Percentiles rank a stretch among this genome's conserved stretches.
These are phyloP conservation scores for Drosophila nigromelanica DNA, from an alignment of 1,140 invertebrate species.

Conservation along the genomic window DNA sequence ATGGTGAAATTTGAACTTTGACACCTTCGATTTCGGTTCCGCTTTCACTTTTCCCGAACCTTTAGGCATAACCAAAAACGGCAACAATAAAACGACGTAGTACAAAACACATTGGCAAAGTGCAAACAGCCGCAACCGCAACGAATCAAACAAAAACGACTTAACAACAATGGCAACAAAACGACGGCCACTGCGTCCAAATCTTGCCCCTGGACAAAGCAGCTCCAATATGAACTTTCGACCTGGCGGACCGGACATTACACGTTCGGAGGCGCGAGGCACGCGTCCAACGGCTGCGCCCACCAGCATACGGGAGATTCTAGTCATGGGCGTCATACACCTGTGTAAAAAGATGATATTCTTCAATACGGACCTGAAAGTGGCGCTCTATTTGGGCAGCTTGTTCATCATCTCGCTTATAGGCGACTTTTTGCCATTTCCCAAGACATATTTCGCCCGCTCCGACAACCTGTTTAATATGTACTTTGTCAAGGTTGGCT, in stretches of 20 bases:
- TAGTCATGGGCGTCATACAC: constrained; percentile 93
- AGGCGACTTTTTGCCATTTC: constrained; percentile 91
- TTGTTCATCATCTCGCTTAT: constrained; percentile 94
- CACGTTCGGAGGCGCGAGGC: constrained; percentile 67
- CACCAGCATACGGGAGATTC: constrained; percentile 91
- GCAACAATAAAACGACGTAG: constrained; percentile 49
- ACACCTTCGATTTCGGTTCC: constrained; percentile 39
- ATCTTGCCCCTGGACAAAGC: constrained; percentile 15
- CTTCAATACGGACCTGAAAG: constrained; percentile 93
- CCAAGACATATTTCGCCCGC: constrained; percentile 93
- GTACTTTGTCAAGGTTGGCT: constrained; percentile 97
- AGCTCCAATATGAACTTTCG: constrained; percentile 81
- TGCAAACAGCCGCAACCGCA: constrained; percentile 1
- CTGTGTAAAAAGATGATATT: constrained; percentile 94
- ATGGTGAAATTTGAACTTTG: constrained; percentile 57
- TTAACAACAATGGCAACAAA: constrained; percentile 72
- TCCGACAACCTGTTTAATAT: constrained; percentile 95
- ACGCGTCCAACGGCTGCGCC: constrained; percentile 92
- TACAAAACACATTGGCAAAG: constrained; percentile 15
- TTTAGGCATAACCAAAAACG: constrained; percentile 65
- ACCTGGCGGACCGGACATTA: constrained; percentile 72
- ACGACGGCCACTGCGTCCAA: constrained; percentile 70
- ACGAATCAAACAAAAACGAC: constrained; percentile 2
- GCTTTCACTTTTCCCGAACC: constrained; percentile 58
- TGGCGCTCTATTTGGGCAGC: constrained; percentile 91